Conservation (phyloP, 2,888 invertebrate species). For the Tachina lurida region DNA sequence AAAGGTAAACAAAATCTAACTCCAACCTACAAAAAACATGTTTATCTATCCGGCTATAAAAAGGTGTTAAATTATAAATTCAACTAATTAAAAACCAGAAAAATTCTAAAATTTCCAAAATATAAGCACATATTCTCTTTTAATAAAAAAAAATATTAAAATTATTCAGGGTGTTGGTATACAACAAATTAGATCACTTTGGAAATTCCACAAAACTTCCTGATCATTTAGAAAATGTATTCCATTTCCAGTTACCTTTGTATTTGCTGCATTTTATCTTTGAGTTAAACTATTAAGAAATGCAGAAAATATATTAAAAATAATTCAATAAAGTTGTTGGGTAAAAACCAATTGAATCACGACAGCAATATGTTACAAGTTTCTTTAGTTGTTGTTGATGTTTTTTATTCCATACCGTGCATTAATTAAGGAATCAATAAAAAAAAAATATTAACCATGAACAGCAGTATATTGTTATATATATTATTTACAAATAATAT, state of each 20-base stretch:
- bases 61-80: slow-evolving; percentile 48
- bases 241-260: slow-evolving; percentile 1
- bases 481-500: no score
- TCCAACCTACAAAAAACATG: slow-evolving; percentile 5
- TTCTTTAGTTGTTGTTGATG: slow-evolving; percentile 1
- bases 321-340: slow-evolving; percentile 52
- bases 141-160: slow-evolving; percentile 1
- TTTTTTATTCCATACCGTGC: background rate
- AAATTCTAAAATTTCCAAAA: slow-evolving; percentile 29
- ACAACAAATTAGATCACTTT: slow-evolving; percentile 79
- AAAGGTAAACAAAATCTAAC: background rate
- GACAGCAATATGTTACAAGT: slow-evolving; percentile 52
- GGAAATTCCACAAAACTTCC: slow-evolving; percentile 76
- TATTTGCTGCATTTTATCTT: background rate
- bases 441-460: background rate
- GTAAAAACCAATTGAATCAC: slow-evolving; percentile 71
- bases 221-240: slow-evolving; percentile 35
- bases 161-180: background rate
- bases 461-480: no score
- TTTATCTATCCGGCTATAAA: slow-evolving; percentile 38
- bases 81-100: background rate
- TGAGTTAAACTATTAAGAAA: background rate
- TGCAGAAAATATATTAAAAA: slow-evolving; percentile 44
- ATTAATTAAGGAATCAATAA: slow-evolving; percentile 43
- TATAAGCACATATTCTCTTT: background rate